Evolutionary conservation across 2,888 invertebrate genomes (phyloP).

Genomic region (Xestobium rufovillosum): DNA sequence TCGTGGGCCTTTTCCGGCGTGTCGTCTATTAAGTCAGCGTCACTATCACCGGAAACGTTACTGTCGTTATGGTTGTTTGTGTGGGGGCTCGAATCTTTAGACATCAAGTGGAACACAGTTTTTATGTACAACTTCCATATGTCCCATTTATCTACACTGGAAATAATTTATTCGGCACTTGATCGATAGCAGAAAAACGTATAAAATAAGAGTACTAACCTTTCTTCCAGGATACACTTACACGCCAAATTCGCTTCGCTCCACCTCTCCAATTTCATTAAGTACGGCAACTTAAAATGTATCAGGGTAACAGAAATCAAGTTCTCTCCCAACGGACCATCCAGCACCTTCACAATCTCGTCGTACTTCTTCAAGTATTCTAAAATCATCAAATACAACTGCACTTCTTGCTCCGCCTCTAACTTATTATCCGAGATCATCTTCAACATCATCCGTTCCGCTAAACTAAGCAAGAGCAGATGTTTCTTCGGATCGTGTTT

Average conservation of each 20-base stretch:
- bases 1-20: conserved; percentile 42
- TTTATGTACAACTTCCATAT: conserved; percentile 65
- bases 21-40: conserved; percentile 35
- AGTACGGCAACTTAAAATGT: conserved; percentile 64
- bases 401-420: conserved; percentile 90
- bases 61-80: conserved; percentile 29
- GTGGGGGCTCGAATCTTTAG: conserved; percentile 24
- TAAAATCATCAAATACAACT: conserved; percentile 81
- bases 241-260: conserved; percentile 64
- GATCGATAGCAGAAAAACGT: background rate
- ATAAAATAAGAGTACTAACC: too few species aligned
- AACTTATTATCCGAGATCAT: conserved; percentile 79
- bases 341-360: conserved; percentile 74
- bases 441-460: conserved; percentile 91
- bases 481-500: conserved; percentile 50
- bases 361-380: conserved; percentile 73
- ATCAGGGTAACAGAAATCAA: conserved; percentile 61
- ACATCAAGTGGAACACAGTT: conserved; percentile 59
- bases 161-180: conserved; percentile 19
- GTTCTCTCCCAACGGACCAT: conserved; percentile 63
- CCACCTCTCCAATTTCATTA: conserved; percentile 69
- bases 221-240: conserved; percentile 64
- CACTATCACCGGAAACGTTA: conserved; percentile 23
- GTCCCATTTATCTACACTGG: conserved; percentile 63
- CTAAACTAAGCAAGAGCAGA: conserved; percentile 73